Evolutionary conservation across 2,797 vertebrate species (phyloP).

Genomic region (Coluber constrictor): DNA sequence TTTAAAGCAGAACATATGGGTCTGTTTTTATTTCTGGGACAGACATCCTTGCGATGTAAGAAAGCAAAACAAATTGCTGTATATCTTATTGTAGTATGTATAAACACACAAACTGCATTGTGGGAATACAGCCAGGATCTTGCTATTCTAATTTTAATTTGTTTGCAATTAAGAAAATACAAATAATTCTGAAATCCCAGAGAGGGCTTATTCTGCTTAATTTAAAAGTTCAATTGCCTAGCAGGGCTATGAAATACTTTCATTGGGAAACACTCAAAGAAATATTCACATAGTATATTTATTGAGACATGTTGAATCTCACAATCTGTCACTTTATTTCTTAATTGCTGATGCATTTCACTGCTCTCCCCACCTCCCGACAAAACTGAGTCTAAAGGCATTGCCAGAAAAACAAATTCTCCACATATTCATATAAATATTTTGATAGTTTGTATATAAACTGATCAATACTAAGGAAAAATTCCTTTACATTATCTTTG

Average conservation of each 20-base stretch:
- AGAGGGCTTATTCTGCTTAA: constrained; percentile 21
- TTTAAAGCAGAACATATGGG: background rate
- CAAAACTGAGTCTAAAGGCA: background rate
- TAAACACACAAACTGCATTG: constrained; percentile 3
- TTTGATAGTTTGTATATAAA: background rate
- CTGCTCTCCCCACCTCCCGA: background rate
- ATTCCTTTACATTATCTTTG: background rate
- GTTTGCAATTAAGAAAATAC: constrained; percentile 12
- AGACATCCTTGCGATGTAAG: background rate
- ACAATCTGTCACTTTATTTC: constrained; percentile 34
- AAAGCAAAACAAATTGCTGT: background rate
- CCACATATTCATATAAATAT: background rate
- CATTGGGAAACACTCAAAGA: background rate
- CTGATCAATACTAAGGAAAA: background rate
- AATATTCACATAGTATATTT: constrained; percentile 12
- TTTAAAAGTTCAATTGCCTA: background rate
- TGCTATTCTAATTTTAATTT: constrained; percentile 25
- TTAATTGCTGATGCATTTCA: background rate
- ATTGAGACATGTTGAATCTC: background rate
- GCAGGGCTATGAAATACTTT: background rate
- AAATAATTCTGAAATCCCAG: constrained; percentile 1
- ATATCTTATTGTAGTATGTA: background rate
- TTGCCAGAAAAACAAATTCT: background rate
- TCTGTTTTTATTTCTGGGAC: constrained; percentile 5
- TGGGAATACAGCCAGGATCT: constrained; percentile 1